These are phyloP conservation scores for Semibalanus balanoides DNA, from an alignment of 1,140 invertebrate species.

Conservation along the genomic window DNA sequence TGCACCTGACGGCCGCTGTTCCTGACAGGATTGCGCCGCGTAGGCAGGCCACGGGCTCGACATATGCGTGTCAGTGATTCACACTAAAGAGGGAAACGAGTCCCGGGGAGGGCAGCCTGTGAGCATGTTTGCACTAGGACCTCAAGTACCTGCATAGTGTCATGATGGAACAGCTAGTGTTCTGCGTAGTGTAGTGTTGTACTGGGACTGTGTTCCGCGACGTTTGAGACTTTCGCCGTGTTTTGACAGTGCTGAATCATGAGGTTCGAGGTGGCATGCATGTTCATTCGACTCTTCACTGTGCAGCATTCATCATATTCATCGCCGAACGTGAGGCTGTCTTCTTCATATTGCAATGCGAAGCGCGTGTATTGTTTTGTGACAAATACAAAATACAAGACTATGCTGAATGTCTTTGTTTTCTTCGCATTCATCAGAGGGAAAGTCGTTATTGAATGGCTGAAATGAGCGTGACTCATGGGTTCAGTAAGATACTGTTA, in stretches of 20 bases:
- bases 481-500: too few species aligned
- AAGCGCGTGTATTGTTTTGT: background rate
- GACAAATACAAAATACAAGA: background rate
- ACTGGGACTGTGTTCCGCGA: background rate
- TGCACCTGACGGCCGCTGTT: too few species aligned
- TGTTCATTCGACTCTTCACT: background rate
- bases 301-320: background rate
- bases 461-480: too few species aligned
- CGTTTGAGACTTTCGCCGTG: background rate
- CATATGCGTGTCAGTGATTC: background rate
- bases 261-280: background rate
- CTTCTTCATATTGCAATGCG: background rate
- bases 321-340: background rate
- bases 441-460: too few species aligned
- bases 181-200: background rate
- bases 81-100: too few species aligned
- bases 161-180: background rate
- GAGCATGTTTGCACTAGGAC: background rate
- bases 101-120: too few species aligned
- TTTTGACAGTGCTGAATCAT: background rate
- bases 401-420: background rate
- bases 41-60: background rate
- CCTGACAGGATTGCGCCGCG: too few species aligned
- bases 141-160: slow-evolving; percentile 1
- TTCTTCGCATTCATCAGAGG: too few species aligned